A percentile compares a stretch with the other conserved stretches of the same genome.
phyloP scores from a whole-genome alignment of 2,113 vertebrate species.

The Phylloscopus trochilus region DNA sequence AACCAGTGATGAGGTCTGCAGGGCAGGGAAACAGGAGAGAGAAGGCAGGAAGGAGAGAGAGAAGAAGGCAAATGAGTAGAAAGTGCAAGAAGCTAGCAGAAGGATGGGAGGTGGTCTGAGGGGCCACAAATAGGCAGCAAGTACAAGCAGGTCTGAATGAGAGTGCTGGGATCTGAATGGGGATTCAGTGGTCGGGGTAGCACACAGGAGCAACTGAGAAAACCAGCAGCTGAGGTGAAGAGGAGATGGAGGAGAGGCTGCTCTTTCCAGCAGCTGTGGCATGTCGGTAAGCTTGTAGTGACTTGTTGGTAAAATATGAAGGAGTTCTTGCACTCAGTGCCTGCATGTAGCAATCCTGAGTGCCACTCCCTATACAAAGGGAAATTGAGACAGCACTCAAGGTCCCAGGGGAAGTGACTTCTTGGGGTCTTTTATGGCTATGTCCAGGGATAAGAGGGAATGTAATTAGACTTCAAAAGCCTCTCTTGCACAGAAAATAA shows the following conservation, averaged over 20 bases:
- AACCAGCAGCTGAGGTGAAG: background rate
- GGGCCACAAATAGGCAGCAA: background rate
- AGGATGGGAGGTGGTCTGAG: background rate
- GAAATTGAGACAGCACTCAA: background rate
- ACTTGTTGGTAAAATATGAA: conserved; percentile 33
- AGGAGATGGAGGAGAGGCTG: background rate
- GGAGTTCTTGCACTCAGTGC: background rate
- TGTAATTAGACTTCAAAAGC: background rate
- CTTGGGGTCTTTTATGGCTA: background rate
- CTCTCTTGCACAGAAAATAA: background rate
- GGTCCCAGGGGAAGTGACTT: background rate
- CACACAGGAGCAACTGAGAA: background rate
- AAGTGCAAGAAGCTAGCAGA: background rate
- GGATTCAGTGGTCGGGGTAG: background rate
- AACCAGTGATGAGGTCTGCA: background rate
- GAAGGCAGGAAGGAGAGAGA: too few species aligned
- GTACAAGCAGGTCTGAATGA: background rate
- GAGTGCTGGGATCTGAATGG: background rate
- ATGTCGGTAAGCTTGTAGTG: background rate
- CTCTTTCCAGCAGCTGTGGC: background rate
- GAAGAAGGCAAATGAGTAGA: background rate
- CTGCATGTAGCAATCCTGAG: background rate
- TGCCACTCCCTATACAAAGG: background rate
- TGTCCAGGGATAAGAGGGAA: background rate
- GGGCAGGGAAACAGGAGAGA: background rate